Evolutionary conservation across 53 echinoderm and acorn worm genomes (phyloP).

Genomic region (Paracentrotus lividus): DNA sequence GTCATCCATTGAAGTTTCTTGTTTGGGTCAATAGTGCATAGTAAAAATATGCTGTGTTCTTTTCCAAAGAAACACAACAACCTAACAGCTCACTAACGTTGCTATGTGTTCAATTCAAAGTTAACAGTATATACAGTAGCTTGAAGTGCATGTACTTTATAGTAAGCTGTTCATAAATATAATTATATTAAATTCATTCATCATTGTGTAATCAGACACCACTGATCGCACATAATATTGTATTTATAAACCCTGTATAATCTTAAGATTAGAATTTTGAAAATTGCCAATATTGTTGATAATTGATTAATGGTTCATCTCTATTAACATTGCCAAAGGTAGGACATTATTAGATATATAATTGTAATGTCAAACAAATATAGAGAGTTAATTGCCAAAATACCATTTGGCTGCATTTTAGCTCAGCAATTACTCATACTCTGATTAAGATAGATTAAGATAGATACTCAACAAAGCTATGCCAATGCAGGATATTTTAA

Average conservation of each 20-base stretch:
- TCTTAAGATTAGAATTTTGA: not conserved
- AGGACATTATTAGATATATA: not conserved
- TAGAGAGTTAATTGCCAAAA: constrained; percentile 40
- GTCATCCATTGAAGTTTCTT: constrained; percentile 6
- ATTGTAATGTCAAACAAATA: not conserved
- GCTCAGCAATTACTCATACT: not conserved
- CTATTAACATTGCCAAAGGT: constrained; percentile 32
- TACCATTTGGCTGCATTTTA: not conserved
- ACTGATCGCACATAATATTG: not conserved
- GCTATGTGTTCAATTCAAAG: too few relatives aligned
- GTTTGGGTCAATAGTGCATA: not conserved
- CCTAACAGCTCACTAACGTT: too few relatives aligned
- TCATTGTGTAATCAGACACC: not conserved
- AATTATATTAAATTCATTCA: constrained; percentile 21
- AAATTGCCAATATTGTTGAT: constrained; percentile 28
- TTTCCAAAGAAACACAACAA: too few relatives aligned
- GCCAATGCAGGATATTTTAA: not conserved
- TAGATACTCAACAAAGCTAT: not conserved
- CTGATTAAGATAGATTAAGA: not conserved
- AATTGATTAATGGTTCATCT: constrained; percentile 29
- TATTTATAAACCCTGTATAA: not conserved
- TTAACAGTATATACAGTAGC: too few relatives aligned
- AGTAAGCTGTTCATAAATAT: not conserved
- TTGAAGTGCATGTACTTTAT: constrained; percentile 27
- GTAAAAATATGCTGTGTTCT: too few relatives aligned